A percentile compares a stretch with the other conserved stretches of the same genome.
Conservation (phyloP, 1,140 invertebrate species). For the Heliconius melpomene region DNA sequence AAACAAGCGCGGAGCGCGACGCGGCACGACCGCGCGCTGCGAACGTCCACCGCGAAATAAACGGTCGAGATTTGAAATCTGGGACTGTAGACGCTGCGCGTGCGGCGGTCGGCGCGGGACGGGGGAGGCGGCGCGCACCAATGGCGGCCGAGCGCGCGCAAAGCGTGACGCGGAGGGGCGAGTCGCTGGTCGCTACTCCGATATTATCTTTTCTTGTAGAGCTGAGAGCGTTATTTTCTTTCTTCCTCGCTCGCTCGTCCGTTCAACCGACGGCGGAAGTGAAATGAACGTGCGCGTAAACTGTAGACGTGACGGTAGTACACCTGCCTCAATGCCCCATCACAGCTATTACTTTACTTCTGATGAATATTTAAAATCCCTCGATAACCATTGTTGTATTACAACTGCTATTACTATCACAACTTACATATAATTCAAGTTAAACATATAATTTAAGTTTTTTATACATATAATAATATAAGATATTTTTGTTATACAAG, state of each 20-base stretch:
- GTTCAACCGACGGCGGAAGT: slow-evolving; percentile 78
- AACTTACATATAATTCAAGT: background rate
- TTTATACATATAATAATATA: background rate
- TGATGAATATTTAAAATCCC: background rate
- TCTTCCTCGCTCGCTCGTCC: slow-evolving; percentile 68
- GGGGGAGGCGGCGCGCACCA: slow-evolving; percentile 48
- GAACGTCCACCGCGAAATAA: slow-evolving; percentile 74
- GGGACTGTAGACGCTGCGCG: slow-evolving; percentile 74
- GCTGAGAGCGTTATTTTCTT: slow-evolving; percentile 71
- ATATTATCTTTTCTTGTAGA: slow-evolving; percentile 73
- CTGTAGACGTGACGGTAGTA: slow-evolving; percentile 58
- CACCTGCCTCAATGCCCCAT: slow-evolving; percentile 41
- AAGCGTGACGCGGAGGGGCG: slow-evolving; percentile 64
- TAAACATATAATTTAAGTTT: too few species aligned
- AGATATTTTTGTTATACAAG: background rate
- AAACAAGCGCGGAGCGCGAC: slow-evolving; percentile 56
- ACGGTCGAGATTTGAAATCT: slow-evolving; percentile 81
- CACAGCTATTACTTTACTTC: slow-evolving; percentile 16
- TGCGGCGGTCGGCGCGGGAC: slow-evolving; percentile 43
- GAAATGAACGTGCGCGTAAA: slow-evolving; percentile 74
- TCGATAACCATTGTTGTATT: background rate
- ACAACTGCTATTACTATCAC: background rate
- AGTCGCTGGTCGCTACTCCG: slow-evolving; percentile 55
- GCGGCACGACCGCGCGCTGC: slow-evolving; percentile 58
- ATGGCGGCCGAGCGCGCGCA: slow-evolving; percentile 64